Percentiles rank a stretch among this genome's conserved stretches.
Conservation (phyloP, 2,888 invertebrate genomes). For the Zelleria hepariella region DNA sequence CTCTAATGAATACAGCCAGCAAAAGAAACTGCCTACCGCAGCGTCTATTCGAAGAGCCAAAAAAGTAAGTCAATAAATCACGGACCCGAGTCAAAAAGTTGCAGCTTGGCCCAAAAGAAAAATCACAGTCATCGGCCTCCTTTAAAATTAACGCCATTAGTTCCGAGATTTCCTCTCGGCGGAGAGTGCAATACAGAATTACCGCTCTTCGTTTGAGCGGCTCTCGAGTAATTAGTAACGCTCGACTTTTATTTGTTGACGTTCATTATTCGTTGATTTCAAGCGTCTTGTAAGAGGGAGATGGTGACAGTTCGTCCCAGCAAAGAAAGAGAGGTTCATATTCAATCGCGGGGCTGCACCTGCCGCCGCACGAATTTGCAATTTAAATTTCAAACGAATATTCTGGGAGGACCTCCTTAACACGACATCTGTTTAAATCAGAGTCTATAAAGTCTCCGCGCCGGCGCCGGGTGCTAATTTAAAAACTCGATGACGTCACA, state of each 20-base stretch:
- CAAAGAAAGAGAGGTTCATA: conserved; percentile 41
- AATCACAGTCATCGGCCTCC: conserved; percentile 66
- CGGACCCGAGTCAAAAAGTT: conserved; percentile 37
- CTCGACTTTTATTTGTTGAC: conserved; percentile 72
- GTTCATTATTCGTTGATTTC: conserved; percentile 68
- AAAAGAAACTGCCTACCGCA: not conserved
- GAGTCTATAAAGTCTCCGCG: conserved; percentile 50
- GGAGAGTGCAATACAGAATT: conserved; percentile 64
- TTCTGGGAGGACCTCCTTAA: conserved; percentile 69
- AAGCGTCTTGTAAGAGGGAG: conserved; percentile 37
- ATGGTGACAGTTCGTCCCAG: conserved; percentile 28
- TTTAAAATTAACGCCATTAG: conserved; percentile 72
- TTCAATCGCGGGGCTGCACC: conserved; percentile 61
- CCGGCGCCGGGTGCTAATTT: not conserved
- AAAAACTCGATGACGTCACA: not conserved
- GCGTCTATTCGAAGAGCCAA: not conserved
- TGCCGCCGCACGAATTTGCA: conserved; percentile 69
- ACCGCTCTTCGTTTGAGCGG: conserved; percentile 61
- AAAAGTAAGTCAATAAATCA: conserved; percentile 51
- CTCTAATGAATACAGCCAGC: conserved; percentile 16
- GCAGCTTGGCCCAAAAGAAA: conserved; percentile 39
- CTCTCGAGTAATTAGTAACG: conserved; percentile 68
- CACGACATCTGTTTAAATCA: conserved; percentile 73
- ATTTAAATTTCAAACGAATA: conserved; percentile 70
- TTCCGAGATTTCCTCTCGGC: conserved; percentile 63